Conservation (phyloP, 2,113 vertebrate species). For the Ornithorhynchus anatinus region DNA sequence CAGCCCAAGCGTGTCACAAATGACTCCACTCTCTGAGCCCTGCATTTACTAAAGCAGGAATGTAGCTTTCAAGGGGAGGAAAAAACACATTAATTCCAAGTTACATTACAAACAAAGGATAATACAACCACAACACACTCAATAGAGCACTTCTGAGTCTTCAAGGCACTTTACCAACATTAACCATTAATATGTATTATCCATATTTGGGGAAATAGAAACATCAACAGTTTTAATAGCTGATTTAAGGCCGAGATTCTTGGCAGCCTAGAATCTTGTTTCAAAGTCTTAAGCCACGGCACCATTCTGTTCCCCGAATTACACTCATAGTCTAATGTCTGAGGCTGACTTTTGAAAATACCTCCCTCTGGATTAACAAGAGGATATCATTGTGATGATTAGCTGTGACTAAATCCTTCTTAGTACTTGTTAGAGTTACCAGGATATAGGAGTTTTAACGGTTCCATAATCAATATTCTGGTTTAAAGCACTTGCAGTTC, state of each 20-base stretch:
- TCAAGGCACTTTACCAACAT: not conserved
- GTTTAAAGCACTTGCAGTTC: constrained; percentile 4
- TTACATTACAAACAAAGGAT: not conserved
- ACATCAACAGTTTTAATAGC: not conserved
- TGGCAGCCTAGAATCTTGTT: not conserved
- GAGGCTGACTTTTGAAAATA: not conserved
- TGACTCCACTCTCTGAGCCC: not conserved
- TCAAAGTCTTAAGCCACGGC: not conserved
- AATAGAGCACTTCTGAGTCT: not conserved
- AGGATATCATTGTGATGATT: not conserved
- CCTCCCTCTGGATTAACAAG: not conserved
- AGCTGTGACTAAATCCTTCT: not conserved
- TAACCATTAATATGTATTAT: not conserved
- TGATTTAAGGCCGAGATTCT: not conserved
- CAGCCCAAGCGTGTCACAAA: constrained; percentile 14
- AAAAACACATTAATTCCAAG: not conserved
- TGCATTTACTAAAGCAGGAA: not conserved
- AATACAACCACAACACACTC: not conserved
- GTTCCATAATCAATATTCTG: not conserved
- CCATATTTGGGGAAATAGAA: constrained; percentile 14
- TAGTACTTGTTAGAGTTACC: not conserved
- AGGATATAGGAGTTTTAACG: not conserved
- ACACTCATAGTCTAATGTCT: not conserved
- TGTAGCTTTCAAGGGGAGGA: not conserved
- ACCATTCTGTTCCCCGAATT: not conserved